Percentiles rank a stretch among this genome's conserved stretches.
Evolutionary conservation across 64 coral and sea anemone species (phyloP).

Genomic region (Platygyra sinensis): DNA sequence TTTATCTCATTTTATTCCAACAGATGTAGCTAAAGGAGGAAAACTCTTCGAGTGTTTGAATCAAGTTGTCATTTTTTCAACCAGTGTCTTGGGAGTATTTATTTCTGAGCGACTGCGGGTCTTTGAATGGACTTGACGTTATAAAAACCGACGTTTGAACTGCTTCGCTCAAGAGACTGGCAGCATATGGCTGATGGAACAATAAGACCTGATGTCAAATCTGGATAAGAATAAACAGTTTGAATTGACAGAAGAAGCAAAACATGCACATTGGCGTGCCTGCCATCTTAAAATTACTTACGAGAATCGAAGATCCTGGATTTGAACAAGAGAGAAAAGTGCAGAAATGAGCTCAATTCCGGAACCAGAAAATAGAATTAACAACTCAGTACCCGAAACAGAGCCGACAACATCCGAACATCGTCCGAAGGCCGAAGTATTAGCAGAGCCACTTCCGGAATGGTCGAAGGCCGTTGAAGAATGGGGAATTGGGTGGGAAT

Average conservation of each 20-base stretch:
- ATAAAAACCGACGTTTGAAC: too few species aligned
- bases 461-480: slow-evolving; percentile 50
- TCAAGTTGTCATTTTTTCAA: neutral
- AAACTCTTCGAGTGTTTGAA: neutral
- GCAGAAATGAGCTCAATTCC: neutral
- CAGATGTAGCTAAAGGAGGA: neutral
- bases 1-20: neutral
- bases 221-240: too few species aligned
- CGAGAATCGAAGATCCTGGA: too few species aligned
- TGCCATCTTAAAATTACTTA: too few species aligned
- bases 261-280: too few species aligned
- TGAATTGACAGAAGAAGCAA: too few species aligned
- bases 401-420: neutral
- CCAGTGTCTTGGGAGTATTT: neutral
- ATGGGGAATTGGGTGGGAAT: slow-evolving; percentile 63
- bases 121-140: too few species aligned
- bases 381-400: neutral
- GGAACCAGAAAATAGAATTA: neutral
- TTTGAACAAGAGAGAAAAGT: neutral
- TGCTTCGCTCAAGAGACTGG: too few species aligned
- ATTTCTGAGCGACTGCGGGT: neutral
- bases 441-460: slow-evolving; percentile 58
- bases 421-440: slow-evolving; percentile 1
- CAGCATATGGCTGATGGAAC: too few species aligned
- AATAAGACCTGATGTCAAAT: too few species aligned